phyloP scores from a whole-genome alignment of 2,888 invertebrate species.

The Aphodius granarius region DNA sequence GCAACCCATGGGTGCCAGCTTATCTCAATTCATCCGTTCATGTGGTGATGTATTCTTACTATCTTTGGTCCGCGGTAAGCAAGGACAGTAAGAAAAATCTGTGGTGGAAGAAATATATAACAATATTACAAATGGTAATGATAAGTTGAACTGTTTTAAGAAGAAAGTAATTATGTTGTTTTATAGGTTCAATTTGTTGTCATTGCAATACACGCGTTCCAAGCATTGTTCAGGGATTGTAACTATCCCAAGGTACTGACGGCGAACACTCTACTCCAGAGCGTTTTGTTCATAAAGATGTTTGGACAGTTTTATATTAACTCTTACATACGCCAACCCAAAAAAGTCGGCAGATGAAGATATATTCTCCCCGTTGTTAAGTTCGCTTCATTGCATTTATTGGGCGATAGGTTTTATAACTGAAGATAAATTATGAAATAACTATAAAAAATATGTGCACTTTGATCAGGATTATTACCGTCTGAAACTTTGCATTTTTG shows the following conservation, averaged over 20 bases:
- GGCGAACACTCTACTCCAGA: background rate
- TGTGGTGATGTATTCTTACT: conserved; percentile 93
- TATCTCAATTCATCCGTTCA: conserved; percentile 93
- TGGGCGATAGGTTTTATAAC: too few relatives aligned
- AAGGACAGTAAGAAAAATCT: conserved; percentile 85
- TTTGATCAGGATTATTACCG: too few relatives aligned
- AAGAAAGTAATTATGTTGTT: too few relatives aligned
- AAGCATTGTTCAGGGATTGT: conserved; percentile 13
- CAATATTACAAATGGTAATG: conserved; percentile 86
- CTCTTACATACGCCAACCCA: background rate
- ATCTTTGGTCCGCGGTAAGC: conserved; percentile 85
- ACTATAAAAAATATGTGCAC: too few relatives aligned
- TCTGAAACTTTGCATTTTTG: too few relatives aligned
- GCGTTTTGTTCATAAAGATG: background rate
- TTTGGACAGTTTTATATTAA: background rate
- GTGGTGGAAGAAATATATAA: conserved; percentile 95
- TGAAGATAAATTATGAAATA: too few relatives aligned
- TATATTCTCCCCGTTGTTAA: too few relatives aligned
- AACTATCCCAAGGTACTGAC: background rate
- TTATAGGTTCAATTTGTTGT: conserved; percentile 67
- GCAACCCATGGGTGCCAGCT: conserved; percentile 81
- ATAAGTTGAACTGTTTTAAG: too few relatives aligned
- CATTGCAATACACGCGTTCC: conserved; percentile 61
- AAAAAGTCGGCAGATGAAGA: background rate
- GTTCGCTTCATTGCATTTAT: background rate